Base-by-base conservation (phyloP, 92 coral and sea anemone genomes). In the Muricea muricata region DNA sequence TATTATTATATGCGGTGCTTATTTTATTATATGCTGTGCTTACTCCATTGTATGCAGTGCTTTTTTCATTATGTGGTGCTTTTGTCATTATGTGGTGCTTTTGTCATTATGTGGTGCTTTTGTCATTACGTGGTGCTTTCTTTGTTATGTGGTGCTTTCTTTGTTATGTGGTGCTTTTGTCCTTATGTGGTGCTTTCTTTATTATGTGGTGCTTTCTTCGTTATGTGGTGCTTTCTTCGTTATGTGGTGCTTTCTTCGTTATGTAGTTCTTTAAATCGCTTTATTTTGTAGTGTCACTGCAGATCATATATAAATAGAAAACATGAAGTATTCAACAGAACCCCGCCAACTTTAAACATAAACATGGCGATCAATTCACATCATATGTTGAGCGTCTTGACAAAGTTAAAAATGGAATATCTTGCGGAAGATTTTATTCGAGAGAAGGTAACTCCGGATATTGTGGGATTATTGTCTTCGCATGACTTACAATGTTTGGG, bases 371-470 rank as follows among this genome's bases (percentile, higher is more conserved):
- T 48, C 20, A 21, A 67, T 26, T 35, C 75, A n/a, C n/a, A n/a
- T 30, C 23, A 23, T 54, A 23, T 57, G 13, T 63, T 18, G 17
- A 63, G 15, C 70, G 15, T 63, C 37, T 63, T 63, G 70, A 63
- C 12, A 33, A 63, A 63, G 15, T 37, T 37, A 9, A 37, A 37
- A 4, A 2, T 63, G 37, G 37, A 24, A 2, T 50, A 50, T 20
- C 58, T 63, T 23, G 17, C 25, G 37, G 70, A 63, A 30, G 3
- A 63, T 63, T 79, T 60, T 79, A 42, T 31, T 48, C 73, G 67
- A 26, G 88, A 86, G 61, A 90, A 86, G 58, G 81, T 90, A 25
- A 81, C 87, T 2, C 89, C 92, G 15, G 85, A 89, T 52, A 84
- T 78, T 14, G 34, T 78, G 9, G 31, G 68, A 33, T 11, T 42